Base-by-base conservation (phyloP, 2,113 vertebrate genomes). In the Alaudala cheleensis region DNA sequence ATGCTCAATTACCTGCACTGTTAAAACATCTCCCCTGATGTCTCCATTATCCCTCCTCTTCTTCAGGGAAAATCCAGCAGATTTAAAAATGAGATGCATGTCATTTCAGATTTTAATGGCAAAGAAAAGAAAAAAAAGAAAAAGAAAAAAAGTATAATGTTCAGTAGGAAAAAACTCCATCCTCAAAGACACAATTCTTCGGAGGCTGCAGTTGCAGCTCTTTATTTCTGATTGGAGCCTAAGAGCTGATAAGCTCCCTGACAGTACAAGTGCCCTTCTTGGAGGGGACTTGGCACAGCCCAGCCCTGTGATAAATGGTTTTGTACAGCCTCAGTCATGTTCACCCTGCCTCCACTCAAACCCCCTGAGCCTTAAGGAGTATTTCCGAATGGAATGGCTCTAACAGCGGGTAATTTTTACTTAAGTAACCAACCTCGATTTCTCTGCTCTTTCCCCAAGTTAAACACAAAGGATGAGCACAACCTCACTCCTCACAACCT, bases 11-110 rank as follows among this genome's bases (percentile, higher is more conserved):
- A 62, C 12, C 33, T 1, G 3, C 1, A 0, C 58, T 24, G n/a
- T 13, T 76, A 39, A 84, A 92, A 69, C 0, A 0, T 26, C 37
- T 33, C 40, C 56, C 33, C 49, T 10, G 11, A 56, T 1, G 2
- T 29, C 71, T 64, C 88, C 71, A 29, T 39, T 37, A 20, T 17
- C 69, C n/a, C 19, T 47, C 31, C 73, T 19, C 34, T 39, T 66
- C 89, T 87, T 82, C 69, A 85, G 74, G 61, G 81, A 81, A 91
- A 95, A 93, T 54, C 81, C 94, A 65, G 45, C 22, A 25, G 65
- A 49, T 81, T 89, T 71, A 29, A 60, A 76, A 85, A 25, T 11
- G 40, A 84, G 61, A 66, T 0, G 19, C 8, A 1, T 67, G n/a
- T 20, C 21, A 67, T 72, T 86, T 67, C 47, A 37, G 47, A n/a